A percentile compares a stretch with the other conserved stretches of the same genome.
phyloP scores from a whole-genome alignment of 2,888 invertebrate species.

The Diachrysia chrysitis region DNA sequence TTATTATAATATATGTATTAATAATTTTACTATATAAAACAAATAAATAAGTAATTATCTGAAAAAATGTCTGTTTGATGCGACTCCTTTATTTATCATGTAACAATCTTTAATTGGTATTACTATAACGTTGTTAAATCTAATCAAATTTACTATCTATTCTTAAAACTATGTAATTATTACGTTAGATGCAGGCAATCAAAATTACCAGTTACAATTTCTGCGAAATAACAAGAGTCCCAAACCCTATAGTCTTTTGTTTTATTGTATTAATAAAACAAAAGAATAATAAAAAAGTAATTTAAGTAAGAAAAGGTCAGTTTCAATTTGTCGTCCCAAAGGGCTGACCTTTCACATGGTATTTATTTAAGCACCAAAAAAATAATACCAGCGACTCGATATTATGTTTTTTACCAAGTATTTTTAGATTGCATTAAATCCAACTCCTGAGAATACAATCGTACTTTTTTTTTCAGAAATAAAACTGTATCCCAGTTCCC shows the following conservation, averaged over 20 bases:
- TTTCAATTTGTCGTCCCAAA: conserved; percentile 1
- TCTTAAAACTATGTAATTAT: no score
- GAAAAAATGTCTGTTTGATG: no score
- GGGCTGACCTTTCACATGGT: background rate
- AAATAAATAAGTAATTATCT: no score
- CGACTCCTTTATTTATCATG: no score
- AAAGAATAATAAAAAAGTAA: conserved; percentile 1
- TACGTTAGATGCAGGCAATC: no score
- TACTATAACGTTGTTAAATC: no score
- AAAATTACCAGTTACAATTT: background rate
- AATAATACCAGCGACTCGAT: background rate
- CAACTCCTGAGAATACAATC: conserved; percentile 20
- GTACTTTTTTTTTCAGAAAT: conserved; percentile 70
- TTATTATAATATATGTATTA: no score
- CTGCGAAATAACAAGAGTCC: background rate
- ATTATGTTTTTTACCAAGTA: conserved; percentile 1
- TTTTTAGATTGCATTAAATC: conserved; percentile 19
- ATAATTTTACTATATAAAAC: no score
- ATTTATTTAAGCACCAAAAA: conserved; percentile 2
- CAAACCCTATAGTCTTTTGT: background rate
- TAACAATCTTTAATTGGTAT: no score
- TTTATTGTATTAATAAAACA: conserved; percentile 5
- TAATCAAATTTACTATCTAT: no score
- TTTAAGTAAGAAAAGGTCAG: conserved; percentile 1
- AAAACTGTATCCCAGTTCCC: conserved; percentile 73